Evolutionary conservation across 1,140 invertebrate species (phyloP), one percentile per base, ranked within the genome.

Genomic region (Archegozetes longisetosus): DNA sequence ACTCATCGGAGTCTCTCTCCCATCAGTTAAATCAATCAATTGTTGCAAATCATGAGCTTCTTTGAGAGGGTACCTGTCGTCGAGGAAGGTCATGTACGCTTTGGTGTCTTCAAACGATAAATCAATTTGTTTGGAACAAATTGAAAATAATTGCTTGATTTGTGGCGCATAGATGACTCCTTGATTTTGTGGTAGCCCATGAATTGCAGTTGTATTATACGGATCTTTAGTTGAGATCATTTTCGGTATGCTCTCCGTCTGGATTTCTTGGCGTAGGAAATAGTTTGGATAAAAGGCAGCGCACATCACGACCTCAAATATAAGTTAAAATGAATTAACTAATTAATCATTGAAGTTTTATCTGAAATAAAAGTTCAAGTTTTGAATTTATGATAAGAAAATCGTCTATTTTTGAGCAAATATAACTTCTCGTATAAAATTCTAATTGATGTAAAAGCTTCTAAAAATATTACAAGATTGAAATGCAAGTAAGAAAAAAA

Each of bases 201-300:
- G 14, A 17, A 67, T n/a, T 52, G 62, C 82, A 1, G 94, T 84
- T 0, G 88, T 87, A 25, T 75, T 80, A 29, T 75, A 76, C 0
- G 88, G 86, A 73, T 92, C 80, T 17, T 80, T 70, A 0, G 84
- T 84, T 24, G 74, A 77, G 0, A 92, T 70, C 0, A 70, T 67
- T 59, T 79, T 80, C 0, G 81, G 73, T 0, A 82, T 77, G 0
- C 78, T 72, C 0, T 74, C 70, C 66, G 87, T 83, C 59, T 81
- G 76, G 46, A 78, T 72, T 27, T 72, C 64, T 0, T 70, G 73
- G 20, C 69, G 65, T 32, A 81, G 79, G 13, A 82, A 66, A 72
- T 88, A 95, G 70, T 93, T 82, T 0, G 91, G 92, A 75, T 93
- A 95, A 72, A 95, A 94, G 22, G 86, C 86, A 12, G 83, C 85